phyloP scores from a whole-genome alignment of 2,888 invertebrate species.

The Cosmopolites sordidus region DNA sequence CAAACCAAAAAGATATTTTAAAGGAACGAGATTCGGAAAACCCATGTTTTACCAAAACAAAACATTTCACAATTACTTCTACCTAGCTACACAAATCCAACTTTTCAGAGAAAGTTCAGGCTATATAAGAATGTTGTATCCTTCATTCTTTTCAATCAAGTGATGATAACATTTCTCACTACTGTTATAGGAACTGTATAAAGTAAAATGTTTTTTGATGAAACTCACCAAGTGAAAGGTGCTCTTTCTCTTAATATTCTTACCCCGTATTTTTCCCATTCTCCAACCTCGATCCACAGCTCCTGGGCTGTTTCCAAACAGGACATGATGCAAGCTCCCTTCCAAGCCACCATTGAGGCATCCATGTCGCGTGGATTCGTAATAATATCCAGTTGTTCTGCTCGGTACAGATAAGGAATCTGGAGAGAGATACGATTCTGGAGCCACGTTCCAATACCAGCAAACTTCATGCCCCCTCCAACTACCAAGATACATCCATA shows the following conservation, averaged over 20 bases:
- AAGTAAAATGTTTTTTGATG: too few relatives aligned
- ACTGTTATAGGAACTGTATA: too few relatives aligned
- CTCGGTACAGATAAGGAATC: conserved; percentile 73
- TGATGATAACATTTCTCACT: too few relatives aligned
- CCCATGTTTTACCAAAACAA: too few relatives aligned
- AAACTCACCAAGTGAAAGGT: conserved; percentile 78
- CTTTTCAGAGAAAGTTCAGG: too few relatives aligned
- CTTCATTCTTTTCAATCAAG: too few relatives aligned
- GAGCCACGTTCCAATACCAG: conserved; percentile 73
- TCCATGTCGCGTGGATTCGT: conserved; percentile 90
- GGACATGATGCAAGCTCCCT: conserved; percentile 90
- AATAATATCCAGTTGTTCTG: conserved; percentile 82
- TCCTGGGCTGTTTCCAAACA: conserved; percentile 91
- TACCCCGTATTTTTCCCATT: conserved; percentile 84
- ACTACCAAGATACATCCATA: conserved; percentile 88
- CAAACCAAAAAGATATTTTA: too few relatives aligned
- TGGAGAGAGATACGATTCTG: conserved; percentile 81
- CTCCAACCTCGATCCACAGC: conserved; percentile 80
- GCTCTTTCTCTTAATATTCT: conserved; percentile 84
- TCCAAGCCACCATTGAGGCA: conserved; percentile 87
- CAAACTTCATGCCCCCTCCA: conserved; percentile 87
- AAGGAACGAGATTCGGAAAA: too few relatives aligned
- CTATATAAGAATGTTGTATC: too few relatives aligned
- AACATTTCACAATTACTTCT: too few relatives aligned
- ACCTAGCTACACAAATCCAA: too few relatives aligned